Percentiles rank a stretch among this genome's conserved stretches.
phyloP scores from a whole-genome alignment of 2,113 vertebrate species.

The Cynoglossus semilaevis region DNA sequence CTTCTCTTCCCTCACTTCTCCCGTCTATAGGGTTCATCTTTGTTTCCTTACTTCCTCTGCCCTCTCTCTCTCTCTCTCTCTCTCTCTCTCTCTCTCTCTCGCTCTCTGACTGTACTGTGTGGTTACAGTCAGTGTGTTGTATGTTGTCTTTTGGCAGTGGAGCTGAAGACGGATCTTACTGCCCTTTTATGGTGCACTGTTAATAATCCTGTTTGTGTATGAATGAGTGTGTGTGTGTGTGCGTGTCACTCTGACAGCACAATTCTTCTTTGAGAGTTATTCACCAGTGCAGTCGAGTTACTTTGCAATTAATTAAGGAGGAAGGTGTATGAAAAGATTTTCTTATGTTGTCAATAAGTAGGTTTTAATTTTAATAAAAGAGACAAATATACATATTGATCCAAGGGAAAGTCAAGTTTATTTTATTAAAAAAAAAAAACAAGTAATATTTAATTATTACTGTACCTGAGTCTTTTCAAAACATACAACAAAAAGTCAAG shows the following conservation, averaged over 20 bases:
- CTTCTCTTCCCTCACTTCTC: constrained; percentile 12
- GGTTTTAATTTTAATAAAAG: no score
- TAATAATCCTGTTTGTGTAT: constrained; percentile 43
- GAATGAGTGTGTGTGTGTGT: constrained; percentile 20
- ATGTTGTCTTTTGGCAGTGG: constrained; percentile 46
- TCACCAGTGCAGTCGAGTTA: no score
- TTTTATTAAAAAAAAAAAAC: no score
- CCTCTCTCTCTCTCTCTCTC: not conserved
- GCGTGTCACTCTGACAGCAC: constrained; percentile 10
- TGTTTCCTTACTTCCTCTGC: not conserved
- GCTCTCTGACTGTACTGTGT: constrained; percentile 38
- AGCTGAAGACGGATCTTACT: constrained; percentile 55
- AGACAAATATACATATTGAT: no score
- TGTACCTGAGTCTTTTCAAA: no score
- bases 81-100: constrained; percentile 19
- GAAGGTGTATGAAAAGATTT: no score
- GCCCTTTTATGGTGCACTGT: constrained; percentile 37
- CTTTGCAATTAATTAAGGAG: no score
- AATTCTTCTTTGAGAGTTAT: no score
- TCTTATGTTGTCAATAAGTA: no score
- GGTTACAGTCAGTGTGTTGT: constrained; percentile 30
- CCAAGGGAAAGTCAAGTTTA: no score
- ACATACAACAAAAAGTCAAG: no score
- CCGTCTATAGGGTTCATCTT: not conserved
- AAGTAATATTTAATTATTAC: no score